Evolutionary conservation across 2,797 vertebrate species (phyloP), one percentile per base, ranked within the genome.

Genomic region (Thamnophis elegans): DNA sequence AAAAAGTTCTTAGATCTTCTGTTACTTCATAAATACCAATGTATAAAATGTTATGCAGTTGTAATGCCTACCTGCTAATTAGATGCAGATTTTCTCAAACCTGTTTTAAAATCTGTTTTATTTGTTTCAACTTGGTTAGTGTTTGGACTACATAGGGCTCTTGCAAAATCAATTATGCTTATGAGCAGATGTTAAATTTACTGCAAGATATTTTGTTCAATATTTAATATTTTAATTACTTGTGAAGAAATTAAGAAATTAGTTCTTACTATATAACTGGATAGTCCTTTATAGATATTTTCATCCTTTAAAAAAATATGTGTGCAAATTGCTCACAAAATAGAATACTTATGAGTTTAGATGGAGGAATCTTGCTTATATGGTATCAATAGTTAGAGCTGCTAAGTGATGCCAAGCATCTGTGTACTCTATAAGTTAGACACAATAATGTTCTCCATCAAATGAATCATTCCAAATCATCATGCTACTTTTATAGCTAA

Each of bases 1-100:
- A 98, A 98, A 98, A 98, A 97, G 98, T 98, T 98, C 98, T 99
- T 96, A 99, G 99, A 99, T 99, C 99, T 99, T 97, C 98, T 97
- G 98, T 98, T 99, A 99, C 99, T 99, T 99, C 99, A 99, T 99
- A 99, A 99, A 99, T 99, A 99, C 98, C 98, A 98, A 98, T 98
- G 98, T 98, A 99, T 99, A 99, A 99, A 98, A 98, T 97, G 97
- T 98, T 97, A 98, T 98, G 97, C 98, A 98, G 97, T 98, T 98
- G 98, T 98, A 98, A 98, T 98, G 98, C 98, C 98, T 99, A 99
- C 99, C 99, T 99, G 98, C 98, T 99, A 99, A 99, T 99, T 99
- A 98, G 98, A 99, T 98, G 98, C 99, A 99, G 98, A 98, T 99
- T 98, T 98, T 98, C 98, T 98, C 97, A 96, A 98, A 98, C 98